A percentile compares a stretch with the other conserved stretches of the same genome.
Evolutionary conservation across 2,113 vertebrate species (phyloP).

Genomic region (Equus przewalskii): DNA sequence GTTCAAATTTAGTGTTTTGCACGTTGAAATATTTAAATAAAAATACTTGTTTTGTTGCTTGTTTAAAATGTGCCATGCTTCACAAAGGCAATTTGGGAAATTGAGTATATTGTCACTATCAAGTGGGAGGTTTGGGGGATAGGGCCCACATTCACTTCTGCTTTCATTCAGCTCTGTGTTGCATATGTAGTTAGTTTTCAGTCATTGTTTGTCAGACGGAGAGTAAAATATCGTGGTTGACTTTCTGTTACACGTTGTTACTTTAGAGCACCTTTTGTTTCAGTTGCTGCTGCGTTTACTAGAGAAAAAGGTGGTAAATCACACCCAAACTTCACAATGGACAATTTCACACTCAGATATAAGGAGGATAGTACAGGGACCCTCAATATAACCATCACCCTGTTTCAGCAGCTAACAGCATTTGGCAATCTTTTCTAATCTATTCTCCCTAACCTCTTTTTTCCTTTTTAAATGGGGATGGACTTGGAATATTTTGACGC

Average conservation of each 20-base stretch:
- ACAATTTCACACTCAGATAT: background rate
- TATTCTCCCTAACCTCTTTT: background rate
- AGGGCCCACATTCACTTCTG: background rate
- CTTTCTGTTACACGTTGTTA: background rate
- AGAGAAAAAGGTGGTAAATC: background rate
- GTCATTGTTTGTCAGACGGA: background rate
- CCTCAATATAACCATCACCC: background rate
- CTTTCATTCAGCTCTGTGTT: background rate
- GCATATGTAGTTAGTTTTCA: background rate
- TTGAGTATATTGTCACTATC: background rate
- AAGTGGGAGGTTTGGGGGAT: background rate
- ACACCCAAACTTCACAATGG: background rate
- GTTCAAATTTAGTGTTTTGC: slow-evolving; percentile 23
- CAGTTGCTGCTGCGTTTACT: slow-evolving; percentile 21
- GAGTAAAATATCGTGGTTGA: background rate
- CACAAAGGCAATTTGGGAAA: background rate
- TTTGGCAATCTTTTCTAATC: background rate
- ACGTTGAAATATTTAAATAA: background rate
- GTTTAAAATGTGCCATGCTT: slow-evolving; percentile 18
- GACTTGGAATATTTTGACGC: background rate
- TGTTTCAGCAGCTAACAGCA: background rate
- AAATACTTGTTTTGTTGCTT: background rate
- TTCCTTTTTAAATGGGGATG: background rate
- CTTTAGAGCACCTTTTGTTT: slow-evolving; percentile 32
- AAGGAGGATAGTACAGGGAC: background rate